Conservation (phyloP, 1,140 invertebrate species). For the Vanessa atalanta region DNA sequence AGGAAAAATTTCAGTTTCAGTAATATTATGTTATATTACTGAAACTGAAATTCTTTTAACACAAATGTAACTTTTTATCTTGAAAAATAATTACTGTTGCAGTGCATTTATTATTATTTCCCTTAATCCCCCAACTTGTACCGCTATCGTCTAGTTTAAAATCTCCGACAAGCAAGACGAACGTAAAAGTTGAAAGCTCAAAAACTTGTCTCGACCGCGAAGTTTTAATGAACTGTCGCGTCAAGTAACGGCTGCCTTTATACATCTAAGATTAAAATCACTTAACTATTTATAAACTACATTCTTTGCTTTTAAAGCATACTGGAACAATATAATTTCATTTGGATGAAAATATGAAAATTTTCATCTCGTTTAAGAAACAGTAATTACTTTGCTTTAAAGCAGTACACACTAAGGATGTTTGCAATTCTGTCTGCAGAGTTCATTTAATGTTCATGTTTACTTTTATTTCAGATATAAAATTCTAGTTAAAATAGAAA, state of each 20-base stretch:
- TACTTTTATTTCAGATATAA: no score
- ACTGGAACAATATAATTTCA: no score
- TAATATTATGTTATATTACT: no score
- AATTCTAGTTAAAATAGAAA: background rate
- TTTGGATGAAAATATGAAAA: no score
- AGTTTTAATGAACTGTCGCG: conserved; percentile 27
- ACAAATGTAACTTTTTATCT: no score
- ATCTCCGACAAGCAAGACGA: background rate
- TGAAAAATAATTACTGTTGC: background rate
- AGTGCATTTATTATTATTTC: background rate
- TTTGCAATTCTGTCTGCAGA: no score
- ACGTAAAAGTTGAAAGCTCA: conserved; percentile 13
- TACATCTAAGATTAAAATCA: background rate
- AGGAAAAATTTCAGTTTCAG: no score
- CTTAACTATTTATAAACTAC: background rate
- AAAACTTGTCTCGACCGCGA: background rate
- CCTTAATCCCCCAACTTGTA: background rate
- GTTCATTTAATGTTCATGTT: no score
- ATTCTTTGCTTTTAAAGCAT: background rate
- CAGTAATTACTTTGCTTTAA: no score
- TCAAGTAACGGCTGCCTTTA: conserved; percentile 8
- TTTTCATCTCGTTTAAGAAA: no score
- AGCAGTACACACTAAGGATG: no score
- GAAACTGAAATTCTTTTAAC: no score
- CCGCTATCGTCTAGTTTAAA: conserved; percentile 8